phyloP scores from a whole-genome alignment of 2,888 invertebrate genomes.

The Lacanobia wlatinum region DNA sequence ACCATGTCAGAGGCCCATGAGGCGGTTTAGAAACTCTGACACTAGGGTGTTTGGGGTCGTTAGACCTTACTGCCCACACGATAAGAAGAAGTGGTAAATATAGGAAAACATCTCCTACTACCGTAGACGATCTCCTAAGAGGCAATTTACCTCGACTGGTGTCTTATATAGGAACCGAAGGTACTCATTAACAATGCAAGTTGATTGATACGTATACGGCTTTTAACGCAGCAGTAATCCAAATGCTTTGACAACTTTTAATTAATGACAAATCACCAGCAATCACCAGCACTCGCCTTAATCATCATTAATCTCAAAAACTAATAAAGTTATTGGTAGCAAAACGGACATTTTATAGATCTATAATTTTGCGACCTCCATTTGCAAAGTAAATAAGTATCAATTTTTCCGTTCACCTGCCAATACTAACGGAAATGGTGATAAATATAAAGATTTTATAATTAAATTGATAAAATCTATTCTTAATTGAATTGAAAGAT shows the following conservation, averaged over 20 bases:
- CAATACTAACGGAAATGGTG: conserved; percentile 27
- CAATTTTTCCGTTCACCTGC: conserved; percentile 43
- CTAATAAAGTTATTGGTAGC: conserved; percentile 22
- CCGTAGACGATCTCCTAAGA: too few species aligned
- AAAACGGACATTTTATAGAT: conserved; percentile 22
- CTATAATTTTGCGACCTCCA: conserved; percentile 26
- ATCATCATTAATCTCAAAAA: conserved; percentile 28
- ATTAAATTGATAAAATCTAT: conserved; percentile 49
- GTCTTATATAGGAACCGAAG: too few species aligned
- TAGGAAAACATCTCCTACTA: too few species aligned
- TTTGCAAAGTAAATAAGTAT: conserved; percentile 40
- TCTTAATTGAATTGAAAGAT: conserved; percentile 45
- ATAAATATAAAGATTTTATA: conserved; percentile 50
- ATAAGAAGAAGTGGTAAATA: too few species aligned
- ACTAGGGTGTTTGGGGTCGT: too few species aligned
- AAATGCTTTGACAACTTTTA: not conserved
- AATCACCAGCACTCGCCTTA: not conserved
- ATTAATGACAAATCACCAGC: conserved; percentile 13
- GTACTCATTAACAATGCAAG: not conserved
- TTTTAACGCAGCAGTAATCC: too few species aligned
- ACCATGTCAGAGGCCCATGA: too few species aligned
- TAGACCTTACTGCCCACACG: too few species aligned
- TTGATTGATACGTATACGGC: not conserved
- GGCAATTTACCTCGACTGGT: too few species aligned
- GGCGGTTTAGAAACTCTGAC: too few species aligned